phyloP scores from a whole-genome alignment of 2,888 invertebrate species.

The Serrognathus titanus region DNA sequence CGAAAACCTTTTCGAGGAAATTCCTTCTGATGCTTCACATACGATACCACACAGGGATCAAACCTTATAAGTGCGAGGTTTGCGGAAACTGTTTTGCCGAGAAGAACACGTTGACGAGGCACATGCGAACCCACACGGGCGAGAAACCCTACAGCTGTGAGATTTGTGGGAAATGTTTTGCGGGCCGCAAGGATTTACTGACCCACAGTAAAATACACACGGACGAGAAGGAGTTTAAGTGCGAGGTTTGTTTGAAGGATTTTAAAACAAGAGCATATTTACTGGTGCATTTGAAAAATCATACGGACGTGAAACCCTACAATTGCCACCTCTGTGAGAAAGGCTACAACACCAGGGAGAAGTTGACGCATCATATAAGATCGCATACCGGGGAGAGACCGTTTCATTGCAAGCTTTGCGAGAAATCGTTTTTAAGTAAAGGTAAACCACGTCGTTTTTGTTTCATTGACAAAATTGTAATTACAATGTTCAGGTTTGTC shows the following conservation, averaged over 20 bases:
- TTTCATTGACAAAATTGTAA: too few species aligned
- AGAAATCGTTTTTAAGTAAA: constrained; percentile 15
- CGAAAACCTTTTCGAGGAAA: constrained; percentile 30
- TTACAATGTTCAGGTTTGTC: too few species aligned
- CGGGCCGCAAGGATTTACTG: constrained; percentile 31
- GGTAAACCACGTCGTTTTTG: neutral
- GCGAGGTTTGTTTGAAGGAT: constrained; percentile 32
- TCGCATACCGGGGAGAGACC: constrained; percentile 15
- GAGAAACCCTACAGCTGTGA: constrained; percentile 36
- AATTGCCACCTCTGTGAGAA: constrained; percentile 14
- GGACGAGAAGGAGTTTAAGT: constrained; percentile 34
- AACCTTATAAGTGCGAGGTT: constrained; percentile 30
- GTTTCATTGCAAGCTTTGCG: constrained; percentile 9
- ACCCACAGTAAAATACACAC: constrained; percentile 35
- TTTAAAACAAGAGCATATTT: constrained; percentile 35
- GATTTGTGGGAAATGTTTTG: constrained; percentile 31
- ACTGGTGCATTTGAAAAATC: constrained; percentile 27
- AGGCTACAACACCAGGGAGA: constrained; percentile 13
- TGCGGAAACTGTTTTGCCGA: constrained; percentile 34
- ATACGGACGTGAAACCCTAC: constrained; percentile 11
- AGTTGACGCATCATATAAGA: constrained; percentile 14
- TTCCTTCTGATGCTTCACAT: constrained; percentile 25
- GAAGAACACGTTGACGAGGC: constrained; percentile 32
- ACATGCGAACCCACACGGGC: constrained; percentile 34
- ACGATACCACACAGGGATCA: constrained; percentile 13